phyloP scores from a whole-genome alignment of 2,888 invertebrate species.

The Drosophila incognita region DNA sequence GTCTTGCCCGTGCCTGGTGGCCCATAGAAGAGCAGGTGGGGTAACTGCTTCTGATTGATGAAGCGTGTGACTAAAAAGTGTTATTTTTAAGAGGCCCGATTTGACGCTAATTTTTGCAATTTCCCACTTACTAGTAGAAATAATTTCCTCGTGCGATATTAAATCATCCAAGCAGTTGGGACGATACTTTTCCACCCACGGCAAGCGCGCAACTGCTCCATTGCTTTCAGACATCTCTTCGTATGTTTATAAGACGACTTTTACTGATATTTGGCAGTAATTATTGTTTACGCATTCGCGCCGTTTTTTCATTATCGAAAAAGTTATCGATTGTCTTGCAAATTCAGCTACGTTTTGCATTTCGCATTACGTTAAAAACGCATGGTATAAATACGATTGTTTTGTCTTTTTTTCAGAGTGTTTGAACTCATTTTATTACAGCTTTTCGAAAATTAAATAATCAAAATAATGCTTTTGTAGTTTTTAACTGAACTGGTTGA shows the following conservation, averaged over 20 bases:
- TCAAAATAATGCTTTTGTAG: not conserved
- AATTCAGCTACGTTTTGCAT: not conserved
- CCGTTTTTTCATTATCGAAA: slow-evolving; percentile 45
- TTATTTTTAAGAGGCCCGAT: not conserved
- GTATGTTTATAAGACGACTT: not conserved
- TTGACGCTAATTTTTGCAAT: not conserved
- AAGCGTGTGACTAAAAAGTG: slow-evolving; percentile 91
- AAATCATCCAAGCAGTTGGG: slow-evolving; percentile 95
- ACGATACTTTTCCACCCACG: slow-evolving; percentile 98
- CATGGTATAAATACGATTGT: not conserved
- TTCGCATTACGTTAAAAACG: not conserved
- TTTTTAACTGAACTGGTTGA: slow-evolving; percentile 1
- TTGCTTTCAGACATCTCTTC: slow-evolving; percentile 44
- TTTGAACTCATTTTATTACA: not conserved
- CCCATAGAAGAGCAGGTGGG: slow-evolving; percentile 98
- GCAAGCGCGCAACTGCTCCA: slow-evolving; percentile 66
- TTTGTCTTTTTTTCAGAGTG: not conserved
- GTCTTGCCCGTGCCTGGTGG: slow-evolving; percentile 99
- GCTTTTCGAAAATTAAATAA: slow-evolving; percentile 1
- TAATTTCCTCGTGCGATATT: slow-evolving; percentile 98
- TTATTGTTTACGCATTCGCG: slow-evolving; percentile 42
- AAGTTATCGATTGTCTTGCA: slow-evolving; percentile 27
- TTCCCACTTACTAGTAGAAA: slow-evolving; percentile 93
- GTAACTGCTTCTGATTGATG: slow-evolving; percentile 95
- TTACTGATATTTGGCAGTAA: slow-evolving; percentile 3